Conservation (phyloP, 1,140 invertebrate species). For the Drosophila sp. region DNA sequence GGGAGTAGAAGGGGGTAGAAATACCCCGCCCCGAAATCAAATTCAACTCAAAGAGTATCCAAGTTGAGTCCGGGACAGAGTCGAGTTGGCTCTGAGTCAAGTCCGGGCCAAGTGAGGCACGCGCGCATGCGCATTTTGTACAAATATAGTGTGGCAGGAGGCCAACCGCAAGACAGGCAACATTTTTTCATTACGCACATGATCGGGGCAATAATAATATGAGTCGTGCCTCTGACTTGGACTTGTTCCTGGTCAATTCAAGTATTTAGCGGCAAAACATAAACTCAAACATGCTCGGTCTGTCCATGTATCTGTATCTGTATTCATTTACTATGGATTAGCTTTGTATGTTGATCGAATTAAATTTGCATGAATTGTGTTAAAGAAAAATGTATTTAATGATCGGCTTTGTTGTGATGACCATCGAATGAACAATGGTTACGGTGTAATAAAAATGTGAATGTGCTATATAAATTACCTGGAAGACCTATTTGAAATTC, state of each 20-base stretch:
- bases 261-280: constrained; percentile 38
- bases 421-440: constrained; percentile 16
- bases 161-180: constrained; percentile 52
- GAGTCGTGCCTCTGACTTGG: constrained; percentile 4
- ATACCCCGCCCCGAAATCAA: constrained; percentile 26
- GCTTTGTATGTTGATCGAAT: constrained; percentile 23
- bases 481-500: constrained; percentile 30
- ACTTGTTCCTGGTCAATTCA: constrained; percentile 29
- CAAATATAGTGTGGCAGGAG: constrained; percentile 61
- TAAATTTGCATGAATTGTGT: constrained; percentile 48
- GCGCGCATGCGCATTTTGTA: constrained; percentile 60
- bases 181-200: constrained; percentile 48
- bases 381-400: constrained; percentile 37
- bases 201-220: constrained; percentile 32
- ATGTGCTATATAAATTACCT: constrained; percentile 43
- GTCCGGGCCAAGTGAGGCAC: constrained; percentile 60
- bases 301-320: constrained; percentile 3
- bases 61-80: not conserved
- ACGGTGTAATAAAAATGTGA: constrained; percentile 38
- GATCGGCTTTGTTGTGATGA: constrained; percentile 23
- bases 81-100: constrained; percentile 35
- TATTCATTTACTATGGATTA: constrained; percentile 27
- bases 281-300: constrained; percentile 46
- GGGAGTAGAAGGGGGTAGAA: constrained; percentile 40
- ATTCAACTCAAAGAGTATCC: constrained; percentile 15